Evolutionary conservation across 2,888 invertebrate species (phyloP).

Genomic region (Tortricodes alternella): DNA sequence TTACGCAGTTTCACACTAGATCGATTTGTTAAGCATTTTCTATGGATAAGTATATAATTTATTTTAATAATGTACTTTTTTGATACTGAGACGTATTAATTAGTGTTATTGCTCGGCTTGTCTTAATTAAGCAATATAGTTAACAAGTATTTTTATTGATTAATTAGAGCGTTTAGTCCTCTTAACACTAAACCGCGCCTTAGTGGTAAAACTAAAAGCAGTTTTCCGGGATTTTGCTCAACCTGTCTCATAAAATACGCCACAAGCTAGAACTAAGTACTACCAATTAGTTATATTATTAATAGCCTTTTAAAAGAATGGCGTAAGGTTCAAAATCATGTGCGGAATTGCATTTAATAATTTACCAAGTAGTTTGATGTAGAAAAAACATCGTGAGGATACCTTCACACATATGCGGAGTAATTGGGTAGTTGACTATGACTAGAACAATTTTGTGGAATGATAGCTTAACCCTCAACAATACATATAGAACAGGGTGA

Average conservation of each 20-base stretch:
- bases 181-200: slow-evolving; percentile 13
- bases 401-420: no score
- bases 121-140: not conserved
- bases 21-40: no score
- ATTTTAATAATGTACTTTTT: no score
- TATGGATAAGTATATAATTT: no score
- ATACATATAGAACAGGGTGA: no score
- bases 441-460: no score
- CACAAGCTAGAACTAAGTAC: not conserved
- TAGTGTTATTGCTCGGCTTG: not conserved
- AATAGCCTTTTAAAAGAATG: not conserved
- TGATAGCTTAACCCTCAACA: no score
- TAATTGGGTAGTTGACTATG: no score
- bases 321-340: not conserved
- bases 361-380: no score
- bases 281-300: slow-evolving; percentile 14
- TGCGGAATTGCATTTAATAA: not conserved
- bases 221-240: slow-evolving; percentile 5
- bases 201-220: slow-evolving; percentile 7
- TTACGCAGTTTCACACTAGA: no score
- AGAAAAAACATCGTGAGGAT: no score
- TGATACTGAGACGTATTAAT: no score
- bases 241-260: slow-evolving; percentile 12
- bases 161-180: not conserved
- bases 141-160: not conserved